These are phyloP conservation scores for Lypha dubia DNA, from an alignment of 2,888 invertebrate species.

Conservation along the genomic window DNA sequence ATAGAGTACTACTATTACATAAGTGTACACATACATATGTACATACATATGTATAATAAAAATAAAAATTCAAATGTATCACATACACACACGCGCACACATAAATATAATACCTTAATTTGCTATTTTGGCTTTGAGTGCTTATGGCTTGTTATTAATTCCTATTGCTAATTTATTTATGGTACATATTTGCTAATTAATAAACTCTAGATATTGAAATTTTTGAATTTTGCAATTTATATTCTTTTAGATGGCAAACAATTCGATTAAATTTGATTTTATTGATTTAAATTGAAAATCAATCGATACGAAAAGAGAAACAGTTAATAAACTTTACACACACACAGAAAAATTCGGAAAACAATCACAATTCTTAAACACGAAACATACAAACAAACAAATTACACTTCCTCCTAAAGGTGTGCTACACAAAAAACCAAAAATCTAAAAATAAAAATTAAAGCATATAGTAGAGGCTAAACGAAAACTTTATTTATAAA, in stretches of 20 bases:
- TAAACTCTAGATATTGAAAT: conserved; percentile 35
- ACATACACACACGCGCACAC: conserved; percentile 17
- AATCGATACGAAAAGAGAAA: conserved; percentile 50
- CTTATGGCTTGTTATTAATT: conserved; percentile 33
- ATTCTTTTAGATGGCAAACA: conserved; percentile 57
- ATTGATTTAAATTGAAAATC: conserved; percentile 53
- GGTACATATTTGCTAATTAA: conserved; percentile 38
- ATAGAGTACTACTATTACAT: conserved; percentile 69
- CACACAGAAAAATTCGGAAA: conserved; percentile 52
- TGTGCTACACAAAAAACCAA: conserved; percentile 57
- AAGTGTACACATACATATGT: no score
- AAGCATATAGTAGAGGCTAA: conserved; percentile 63
- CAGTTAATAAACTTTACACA: conserved; percentile 20
- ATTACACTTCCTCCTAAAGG: conserved; percentile 52
- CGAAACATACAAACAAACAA: conserved; percentile 12
- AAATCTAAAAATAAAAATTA: conserved; percentile 49
- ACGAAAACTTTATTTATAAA: conserved; percentile 54
- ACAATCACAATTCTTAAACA: conserved; percentile 47
- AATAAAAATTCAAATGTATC: conserved; percentile 39
- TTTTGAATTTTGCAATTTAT: conserved; percentile 45
- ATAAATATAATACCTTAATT: conserved; percentile 60
- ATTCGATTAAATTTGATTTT: conserved; percentile 29
- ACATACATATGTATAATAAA: no score
- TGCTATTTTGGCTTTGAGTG: conserved; percentile 60
- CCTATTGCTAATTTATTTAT: conserved; percentile 28